phyloP scores from a whole-genome alignment of 1,140 invertebrate genomes.

The Oncopodura yosiiana region DNA sequence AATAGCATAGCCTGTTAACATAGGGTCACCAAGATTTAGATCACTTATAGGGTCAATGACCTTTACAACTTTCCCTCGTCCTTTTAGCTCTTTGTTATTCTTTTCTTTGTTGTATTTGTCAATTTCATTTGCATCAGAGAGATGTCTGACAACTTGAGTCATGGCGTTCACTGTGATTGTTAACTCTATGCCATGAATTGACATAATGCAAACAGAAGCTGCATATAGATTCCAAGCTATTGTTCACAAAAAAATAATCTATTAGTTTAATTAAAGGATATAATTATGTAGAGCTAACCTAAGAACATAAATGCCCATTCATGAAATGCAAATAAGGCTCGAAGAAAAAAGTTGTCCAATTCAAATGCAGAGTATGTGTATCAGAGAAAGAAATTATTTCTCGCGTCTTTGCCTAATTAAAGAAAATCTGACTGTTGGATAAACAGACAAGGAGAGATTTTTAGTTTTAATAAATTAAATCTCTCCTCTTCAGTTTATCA shows the following conservation, averaged over 20 bases:
- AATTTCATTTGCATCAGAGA: not conserved
- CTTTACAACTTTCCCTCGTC: not conserved
- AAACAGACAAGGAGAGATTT: no score
- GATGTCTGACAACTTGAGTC: not conserved
- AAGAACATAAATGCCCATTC: conserved; percentile 8
- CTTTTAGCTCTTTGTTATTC: not conserved
- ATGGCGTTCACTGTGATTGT: conserved; percentile 1
- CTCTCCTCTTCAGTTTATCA: no score
- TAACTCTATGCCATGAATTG: conserved; percentile 2
- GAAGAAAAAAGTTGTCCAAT: not conserved
- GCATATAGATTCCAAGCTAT: conserved; percentile 6
- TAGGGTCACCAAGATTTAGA: no score
- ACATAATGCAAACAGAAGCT: not conserved
- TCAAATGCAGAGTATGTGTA: conserved; percentile 2
- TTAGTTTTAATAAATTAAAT: no score
- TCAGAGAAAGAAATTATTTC: no score
- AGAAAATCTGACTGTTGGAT: no score
- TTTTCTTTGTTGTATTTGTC: not conserved
- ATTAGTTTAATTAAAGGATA: no score
- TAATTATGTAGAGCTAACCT: no score
- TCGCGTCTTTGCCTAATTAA: no score
- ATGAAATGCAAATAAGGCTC: conserved; percentile 6
- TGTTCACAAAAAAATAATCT: no score
- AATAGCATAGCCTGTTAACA: no score
- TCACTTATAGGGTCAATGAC: not conserved